Evolutionary conservation across 2,113 vertebrate genomes (phyloP).

Genomic region (Ceuthmochares aereus): DNA sequence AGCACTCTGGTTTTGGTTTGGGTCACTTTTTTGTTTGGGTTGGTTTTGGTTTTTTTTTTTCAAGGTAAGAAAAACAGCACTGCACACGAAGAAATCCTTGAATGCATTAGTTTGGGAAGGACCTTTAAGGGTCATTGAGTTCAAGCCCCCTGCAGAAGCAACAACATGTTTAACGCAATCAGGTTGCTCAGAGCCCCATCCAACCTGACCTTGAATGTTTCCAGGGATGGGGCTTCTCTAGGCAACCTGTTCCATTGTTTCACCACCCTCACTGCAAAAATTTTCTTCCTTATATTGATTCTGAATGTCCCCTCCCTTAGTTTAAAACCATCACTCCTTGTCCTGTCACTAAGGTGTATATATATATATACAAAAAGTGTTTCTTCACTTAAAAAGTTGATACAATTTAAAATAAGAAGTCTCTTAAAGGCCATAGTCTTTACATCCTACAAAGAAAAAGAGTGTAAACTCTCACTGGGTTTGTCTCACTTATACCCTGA

Average conservation of each 20-base stretch:
- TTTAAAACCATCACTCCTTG: too few species aligned
- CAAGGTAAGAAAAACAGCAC: background rate
- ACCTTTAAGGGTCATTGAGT: too few species aligned
- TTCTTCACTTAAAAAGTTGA: background rate
- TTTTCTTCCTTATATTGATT: too few species aligned
- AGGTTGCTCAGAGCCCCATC: too few species aligned
- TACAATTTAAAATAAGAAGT: background rate
- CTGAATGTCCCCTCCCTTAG: too few species aligned
- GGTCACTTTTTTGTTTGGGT: rapidly evolving
- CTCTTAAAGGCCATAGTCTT: background rate
- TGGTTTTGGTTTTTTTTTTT: background rate
- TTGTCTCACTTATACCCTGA: background rate
- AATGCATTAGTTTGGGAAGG: too few species aligned
- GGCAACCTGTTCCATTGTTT: too few species aligned
- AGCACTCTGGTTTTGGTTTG: background rate
- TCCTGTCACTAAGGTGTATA: background rate
- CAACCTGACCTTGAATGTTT: too few species aligned
- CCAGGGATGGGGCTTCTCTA: too few species aligned
- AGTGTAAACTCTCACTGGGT: background rate
- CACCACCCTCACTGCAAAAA: too few species aligned
- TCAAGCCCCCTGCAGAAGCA: too few species aligned
- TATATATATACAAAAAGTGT: rapidly evolving
- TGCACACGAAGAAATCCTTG: background rate
- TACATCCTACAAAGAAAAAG: background rate
- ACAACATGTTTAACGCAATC: too few species aligned